These are phyloP conservation scores for Chunga burmeisteri DNA, from an alignment of 2,113 vertebrate genomes.

Conservation along the genomic window DNA sequence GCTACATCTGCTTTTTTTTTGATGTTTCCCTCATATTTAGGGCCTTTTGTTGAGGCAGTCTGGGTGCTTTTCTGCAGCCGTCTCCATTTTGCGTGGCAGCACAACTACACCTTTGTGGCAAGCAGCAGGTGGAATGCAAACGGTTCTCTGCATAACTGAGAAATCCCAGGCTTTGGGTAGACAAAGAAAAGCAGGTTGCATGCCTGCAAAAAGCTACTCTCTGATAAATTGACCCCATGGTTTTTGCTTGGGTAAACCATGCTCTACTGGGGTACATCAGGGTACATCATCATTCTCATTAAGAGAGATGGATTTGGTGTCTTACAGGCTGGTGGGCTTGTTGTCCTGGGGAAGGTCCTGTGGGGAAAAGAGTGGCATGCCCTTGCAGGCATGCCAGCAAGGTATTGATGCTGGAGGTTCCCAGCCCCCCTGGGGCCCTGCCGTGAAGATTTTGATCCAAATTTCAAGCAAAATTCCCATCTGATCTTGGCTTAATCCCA, in stretches of 20 bases:
- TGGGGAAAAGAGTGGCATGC: background rate
- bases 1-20: background rate
- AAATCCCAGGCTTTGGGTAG: background rate
- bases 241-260: background rate
- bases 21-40: constrained; percentile 8
- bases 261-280: background rate
- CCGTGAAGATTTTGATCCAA: background rate
- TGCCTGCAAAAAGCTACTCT: background rate
- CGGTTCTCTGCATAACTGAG: background rate
- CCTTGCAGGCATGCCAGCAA: background rate
- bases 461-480: background rate
- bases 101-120: constrained; percentile 49
- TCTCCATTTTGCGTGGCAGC: constrained; percentile 18
- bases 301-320: background rate
- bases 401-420: background rate
- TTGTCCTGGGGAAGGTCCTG: background rate
- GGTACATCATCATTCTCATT: background rate
- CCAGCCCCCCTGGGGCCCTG: rapidly evolving
- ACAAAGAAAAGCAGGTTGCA: constrained; percentile 9
- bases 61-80: background rate
- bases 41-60: constrained; percentile 1
- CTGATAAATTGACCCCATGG: background rate
- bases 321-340: background rate
- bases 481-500: background rate
- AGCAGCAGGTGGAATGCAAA: constrained; percentile 60